A percentile compares a stretch with the other conserved stretches of the same genome.
phyloP scores from a whole-genome alignment of 2,797 vertebrate genomes.

The Catostomus latipinnis region DNA sequence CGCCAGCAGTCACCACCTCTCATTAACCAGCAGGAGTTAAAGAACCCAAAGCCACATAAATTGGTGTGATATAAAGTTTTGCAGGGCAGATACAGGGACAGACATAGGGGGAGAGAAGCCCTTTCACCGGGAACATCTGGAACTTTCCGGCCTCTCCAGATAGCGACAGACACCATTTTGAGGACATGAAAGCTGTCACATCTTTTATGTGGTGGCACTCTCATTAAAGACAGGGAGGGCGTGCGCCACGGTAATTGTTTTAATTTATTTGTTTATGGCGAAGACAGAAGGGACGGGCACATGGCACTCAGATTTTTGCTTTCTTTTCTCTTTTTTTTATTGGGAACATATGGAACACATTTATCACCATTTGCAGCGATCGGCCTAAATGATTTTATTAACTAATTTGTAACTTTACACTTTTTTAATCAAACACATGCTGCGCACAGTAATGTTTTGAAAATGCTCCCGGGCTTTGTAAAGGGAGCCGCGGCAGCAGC shows the following conservation, averaged over 20 bases:
- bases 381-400: conserved; percentile 79
- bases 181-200: conserved; percentile 70
- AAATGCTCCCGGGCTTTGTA: conserved; percentile 80
- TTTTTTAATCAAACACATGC: conserved; percentile 81
- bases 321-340: conserved; percentile 66
- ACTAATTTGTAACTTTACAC: conserved; percentile 80
- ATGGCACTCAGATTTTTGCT: conserved; percentile 68
- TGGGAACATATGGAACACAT: conserved; percentile 81
- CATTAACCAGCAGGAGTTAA: conserved; percentile 41
- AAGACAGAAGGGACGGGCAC: conserved; percentile 78
- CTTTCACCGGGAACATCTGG: conserved; percentile 63
- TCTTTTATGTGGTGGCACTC: conserved; percentile 68
- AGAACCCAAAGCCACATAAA: conserved; percentile 43
- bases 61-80: conserved; percentile 33
- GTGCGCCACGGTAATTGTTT: conserved; percentile 79
- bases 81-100: conserved; percentile 49
- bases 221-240: conserved; percentile 71
- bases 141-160: conserved; percentile 65
- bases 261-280: conserved; percentile 82
- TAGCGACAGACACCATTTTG: conserved; percentile 71
- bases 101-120: conserved; percentile 40
- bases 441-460: conserved; percentile 75
- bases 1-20: conserved; percentile 31
- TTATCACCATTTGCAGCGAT: conserved; percentile 79
- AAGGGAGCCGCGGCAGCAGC: conserved; percentile 72